Conservation (phyloP, 2,113 vertebrate genomes). For the Merops nubicus region DNA sequence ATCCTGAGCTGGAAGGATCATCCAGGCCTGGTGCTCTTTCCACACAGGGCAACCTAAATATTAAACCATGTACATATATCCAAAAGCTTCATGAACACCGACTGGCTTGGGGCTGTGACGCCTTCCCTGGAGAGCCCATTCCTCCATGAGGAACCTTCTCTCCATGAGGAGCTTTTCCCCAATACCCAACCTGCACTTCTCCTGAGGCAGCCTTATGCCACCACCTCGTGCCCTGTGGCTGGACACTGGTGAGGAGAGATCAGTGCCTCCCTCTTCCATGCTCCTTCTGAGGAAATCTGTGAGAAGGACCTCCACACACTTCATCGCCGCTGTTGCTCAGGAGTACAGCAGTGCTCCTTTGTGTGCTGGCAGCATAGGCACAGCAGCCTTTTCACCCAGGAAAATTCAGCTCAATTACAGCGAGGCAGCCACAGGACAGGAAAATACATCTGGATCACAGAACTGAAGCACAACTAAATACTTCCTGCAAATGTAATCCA, state of each 20-base stretch:
- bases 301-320: background rate
- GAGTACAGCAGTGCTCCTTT: fast-evolving
- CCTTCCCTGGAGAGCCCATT: background rate
- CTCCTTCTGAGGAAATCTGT: no score
- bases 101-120: fast-evolving
- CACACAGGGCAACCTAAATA: background rate
- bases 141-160: fast-evolving
- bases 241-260: fast-evolving
- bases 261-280: fast-evolving
- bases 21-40: background rate
- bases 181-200: background rate
- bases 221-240: fast-evolving
- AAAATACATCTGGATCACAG: background rate
- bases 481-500: background rate
- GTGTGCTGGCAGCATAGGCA: fast-evolving
- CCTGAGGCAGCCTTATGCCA: background rate
- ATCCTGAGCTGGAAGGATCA: background rate
- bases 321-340: fast-evolving
- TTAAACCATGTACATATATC: background rate
- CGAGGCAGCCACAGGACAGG: background rate
- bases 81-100: fast-evolving
- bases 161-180: background rate
- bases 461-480: fast-evolving
- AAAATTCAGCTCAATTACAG: background rate
- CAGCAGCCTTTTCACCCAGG: fast-evolving